Conservation (phyloP, 1,140 invertebrate genomes). For the Sycophila sp. region DNA sequence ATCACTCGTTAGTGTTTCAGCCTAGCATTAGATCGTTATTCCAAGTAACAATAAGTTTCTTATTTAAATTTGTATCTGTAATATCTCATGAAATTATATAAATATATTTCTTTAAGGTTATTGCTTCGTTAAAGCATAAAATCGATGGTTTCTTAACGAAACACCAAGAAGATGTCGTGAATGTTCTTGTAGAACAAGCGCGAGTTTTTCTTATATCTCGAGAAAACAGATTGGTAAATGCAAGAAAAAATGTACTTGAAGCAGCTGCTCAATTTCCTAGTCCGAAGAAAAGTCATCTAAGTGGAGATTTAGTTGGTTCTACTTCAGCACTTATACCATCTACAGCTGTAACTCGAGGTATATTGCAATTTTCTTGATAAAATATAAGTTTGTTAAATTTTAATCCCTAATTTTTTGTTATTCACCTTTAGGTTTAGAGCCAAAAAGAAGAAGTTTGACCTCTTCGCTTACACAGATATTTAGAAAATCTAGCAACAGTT, state of each 20-base stretch:
- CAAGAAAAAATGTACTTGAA: conserved; percentile 72
- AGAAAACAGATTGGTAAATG: conserved; percentile 78
- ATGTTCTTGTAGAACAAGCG: conserved; percentile 77
- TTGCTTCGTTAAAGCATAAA: conserved; percentile 86
- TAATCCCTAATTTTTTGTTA: neutral
- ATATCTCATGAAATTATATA: neutral
- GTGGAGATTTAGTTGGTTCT: conserved; percentile 48
- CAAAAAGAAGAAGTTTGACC: conserved; percentile 78
- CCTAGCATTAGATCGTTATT: conserved; percentile 90
- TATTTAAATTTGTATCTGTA: too few relatives aligned
- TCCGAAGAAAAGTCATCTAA: conserved; percentile 49
- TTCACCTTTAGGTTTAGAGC: conserved; percentile 56
- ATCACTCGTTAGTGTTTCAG: conserved; percentile 86
- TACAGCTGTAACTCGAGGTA: conserved; percentile 24
- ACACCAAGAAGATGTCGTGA: conserved; percentile 71
- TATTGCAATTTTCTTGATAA: conserved; percentile 29
- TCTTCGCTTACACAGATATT: conserved; percentile 79
- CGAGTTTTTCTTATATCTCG: conserved; percentile 79
- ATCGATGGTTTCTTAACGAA: conserved; percentile 81
- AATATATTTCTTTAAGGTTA: conserved; percentile 70
- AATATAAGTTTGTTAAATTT: conserved; percentile 14
- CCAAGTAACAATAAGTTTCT: conserved; percentile 71
- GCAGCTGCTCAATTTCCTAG: conserved; percentile 51
- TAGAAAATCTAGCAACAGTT: conserved; percentile 66
- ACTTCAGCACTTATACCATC: neutral